Base-by-base conservation (phyloP, 1,140 invertebrate species). In the Anastrepha ludens region DNA sequence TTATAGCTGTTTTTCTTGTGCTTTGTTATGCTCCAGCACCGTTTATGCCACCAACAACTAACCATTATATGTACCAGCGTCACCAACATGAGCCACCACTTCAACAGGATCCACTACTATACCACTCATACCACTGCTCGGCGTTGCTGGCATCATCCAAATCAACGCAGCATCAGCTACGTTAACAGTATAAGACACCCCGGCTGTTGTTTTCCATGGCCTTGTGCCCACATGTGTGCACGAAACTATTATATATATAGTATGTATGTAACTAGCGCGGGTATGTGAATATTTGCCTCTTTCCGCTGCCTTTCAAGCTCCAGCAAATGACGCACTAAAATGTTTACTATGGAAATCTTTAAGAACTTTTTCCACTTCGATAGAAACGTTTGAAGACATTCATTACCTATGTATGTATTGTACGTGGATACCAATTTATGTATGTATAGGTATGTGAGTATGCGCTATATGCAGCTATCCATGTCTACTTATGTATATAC, bases 291-390 rank as follows among this genome's bases (percentile, higher is more conserved):
- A 15, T 70, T 20, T 70, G 41, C 13, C 67, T 15, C 67, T 0
- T 67, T 3, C 65, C 29, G n/a, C 29, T 13, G 9, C 39, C 29
- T 13, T 67, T 3, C 29, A 67, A 67, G 60, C 17, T 44, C 41
- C 39, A 47, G 41, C 15, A 74, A 55, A 74, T 74, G 15, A 17
- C 6, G 41, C 67, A 74, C 67, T 74, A 74, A 74, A 74, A 6
- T 74, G 15, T 74, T 41, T 17, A 44, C 39, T 74, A 74, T 15
- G 8, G 17, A 74, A 74, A 74, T 74, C 67, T 74, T 74, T 44
- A 74, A 74, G 67, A 47, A 74, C 44, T 44, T 74, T 74, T 74
- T 74, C 67, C 67, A 74, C 67, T 74, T 74, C 39, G 67, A 74
- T 74, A 41, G 6, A 74, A 74, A 74, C 44, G 44, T 74, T 74